Conservation (phyloP, 53 echinoderm and acorn worm species). For the Glandiceps talaboti region DNA sequence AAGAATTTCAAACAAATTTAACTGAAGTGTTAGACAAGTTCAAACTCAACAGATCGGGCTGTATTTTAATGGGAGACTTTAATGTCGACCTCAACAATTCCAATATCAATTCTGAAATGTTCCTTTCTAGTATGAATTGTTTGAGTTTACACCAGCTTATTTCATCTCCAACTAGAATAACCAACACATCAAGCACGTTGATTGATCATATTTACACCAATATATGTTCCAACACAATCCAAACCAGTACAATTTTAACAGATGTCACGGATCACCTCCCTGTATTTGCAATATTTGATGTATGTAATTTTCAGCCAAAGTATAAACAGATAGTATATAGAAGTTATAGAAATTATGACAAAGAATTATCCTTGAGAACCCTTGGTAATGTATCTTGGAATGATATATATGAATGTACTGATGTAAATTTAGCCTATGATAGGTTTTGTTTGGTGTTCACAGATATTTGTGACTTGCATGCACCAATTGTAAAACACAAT, state of each 20-base stretch:
- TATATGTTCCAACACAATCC: not conserved
- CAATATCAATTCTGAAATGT: not conserved
- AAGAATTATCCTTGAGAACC: too few species aligned
- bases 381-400: too few species aligned
- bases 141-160: not conserved
- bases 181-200: not conserved
- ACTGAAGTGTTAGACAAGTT: not conserved
- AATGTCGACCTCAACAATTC: not conserved
- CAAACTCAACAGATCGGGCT: not conserved
- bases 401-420: not conserved
- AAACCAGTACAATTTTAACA: not conserved
- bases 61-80: slow-evolving; percentile 8
- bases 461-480: not conserved
- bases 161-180: not conserved
- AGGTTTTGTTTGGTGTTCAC: not conserved
- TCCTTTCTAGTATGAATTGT: not conserved
- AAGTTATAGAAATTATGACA: too few species aligned
- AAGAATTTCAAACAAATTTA: not conserved
- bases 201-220: slow-evolving; percentile 10
- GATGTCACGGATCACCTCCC: slow-evolving; percentile 8
- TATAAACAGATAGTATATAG: not conserved
- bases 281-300: slow-evolving; percentile 5
- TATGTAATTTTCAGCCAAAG: too few species aligned
- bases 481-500: not conserved
- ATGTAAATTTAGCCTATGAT: not conserved